Conservation (phyloP, 2,888 invertebrate species). For the Dioctria linearis region DNA sequence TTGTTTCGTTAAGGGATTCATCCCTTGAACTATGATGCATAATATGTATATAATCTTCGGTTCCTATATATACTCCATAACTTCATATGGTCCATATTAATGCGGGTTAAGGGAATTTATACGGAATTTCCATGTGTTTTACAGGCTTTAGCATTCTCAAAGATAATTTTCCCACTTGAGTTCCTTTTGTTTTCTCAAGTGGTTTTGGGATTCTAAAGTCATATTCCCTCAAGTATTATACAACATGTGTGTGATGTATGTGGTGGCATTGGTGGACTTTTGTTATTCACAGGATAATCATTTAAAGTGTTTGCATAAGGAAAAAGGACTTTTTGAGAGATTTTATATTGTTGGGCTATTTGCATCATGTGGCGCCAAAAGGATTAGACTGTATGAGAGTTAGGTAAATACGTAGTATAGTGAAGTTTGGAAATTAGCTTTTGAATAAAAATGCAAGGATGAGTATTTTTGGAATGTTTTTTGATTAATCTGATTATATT, state of each 20-base stretch:
- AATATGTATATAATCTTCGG: no score
- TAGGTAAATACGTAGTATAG: neutral
- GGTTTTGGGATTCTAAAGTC: conserved; percentile 31
- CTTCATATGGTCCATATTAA: conserved; percentile 12
- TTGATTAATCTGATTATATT: no score
- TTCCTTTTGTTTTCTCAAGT: conserved; percentile 44
- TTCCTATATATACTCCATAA: neutral
- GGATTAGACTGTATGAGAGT: neutral
- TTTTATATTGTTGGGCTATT: neutral
- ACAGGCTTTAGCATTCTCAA: conserved; percentile 14
- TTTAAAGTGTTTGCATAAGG: conserved; percentile 1
- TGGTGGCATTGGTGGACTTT: conserved; percentile 5
- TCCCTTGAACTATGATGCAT: conserved; percentile 8
- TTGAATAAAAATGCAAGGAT: no score
- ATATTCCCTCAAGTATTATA: conserved; percentile 9
- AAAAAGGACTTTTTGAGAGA: neutral
- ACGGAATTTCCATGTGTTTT: conserved; percentile 33
- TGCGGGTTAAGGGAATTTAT: conserved; percentile 30
- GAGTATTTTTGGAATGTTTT: no score
- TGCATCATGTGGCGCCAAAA: conserved; percentile 19
- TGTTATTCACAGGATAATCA: neutral
- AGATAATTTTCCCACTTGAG: conserved; percentile 44
- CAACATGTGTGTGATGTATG: conserved; percentile 3
- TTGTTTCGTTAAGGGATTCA: conserved; percentile 28
- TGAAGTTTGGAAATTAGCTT: neutral